phyloP scores from a whole-genome alignment of 1,140 invertebrate species.

The Andrena cerasifolii region DNA sequence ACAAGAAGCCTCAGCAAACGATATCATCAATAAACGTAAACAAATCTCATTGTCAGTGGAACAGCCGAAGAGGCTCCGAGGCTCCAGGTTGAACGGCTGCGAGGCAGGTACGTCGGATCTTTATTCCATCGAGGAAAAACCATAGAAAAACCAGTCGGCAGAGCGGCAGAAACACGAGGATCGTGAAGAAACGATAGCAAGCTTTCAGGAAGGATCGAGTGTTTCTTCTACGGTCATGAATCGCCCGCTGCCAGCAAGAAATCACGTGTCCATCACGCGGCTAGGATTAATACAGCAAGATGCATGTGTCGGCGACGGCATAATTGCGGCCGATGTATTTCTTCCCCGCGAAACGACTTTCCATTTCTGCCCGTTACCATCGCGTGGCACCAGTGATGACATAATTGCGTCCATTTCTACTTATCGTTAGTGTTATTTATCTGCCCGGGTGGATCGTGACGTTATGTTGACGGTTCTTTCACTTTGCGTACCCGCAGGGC shows the following conservation, averaged over 20 bases:
- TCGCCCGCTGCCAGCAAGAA: slow-evolving; percentile 23
- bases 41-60: too few relatives aligned
- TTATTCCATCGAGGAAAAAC: not conserved
- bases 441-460: not conserved
- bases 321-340: slow-evolving; percentile 20
- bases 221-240: slow-evolving; percentile 24
- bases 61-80: too few relatives aligned
- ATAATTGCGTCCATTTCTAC: not conserved
- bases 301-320: slow-evolving; percentile 26
- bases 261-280: slow-evolving; percentile 15
- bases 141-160: not conserved
- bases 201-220: slow-evolving; percentile 12
- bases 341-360: slow-evolving; percentile 41
- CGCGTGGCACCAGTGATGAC: not conserved
- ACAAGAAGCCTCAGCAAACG: not conserved
- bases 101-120: too few relatives aligned
- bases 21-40: not conserved
- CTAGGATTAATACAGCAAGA: slow-evolving; percentile 29
- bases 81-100: not conserved
- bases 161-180: not conserved
- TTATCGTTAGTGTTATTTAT: not conserved
- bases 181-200: slow-evolving; percentile 31
- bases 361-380: slow-evolving; percentile 13
- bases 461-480: not conserved
- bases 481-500: not conserved